These are phyloP conservation scores for Aphis craccivora DNA, from an alignment of 1,140 invertebrate genomes.

Conservation along the genomic window DNA sequence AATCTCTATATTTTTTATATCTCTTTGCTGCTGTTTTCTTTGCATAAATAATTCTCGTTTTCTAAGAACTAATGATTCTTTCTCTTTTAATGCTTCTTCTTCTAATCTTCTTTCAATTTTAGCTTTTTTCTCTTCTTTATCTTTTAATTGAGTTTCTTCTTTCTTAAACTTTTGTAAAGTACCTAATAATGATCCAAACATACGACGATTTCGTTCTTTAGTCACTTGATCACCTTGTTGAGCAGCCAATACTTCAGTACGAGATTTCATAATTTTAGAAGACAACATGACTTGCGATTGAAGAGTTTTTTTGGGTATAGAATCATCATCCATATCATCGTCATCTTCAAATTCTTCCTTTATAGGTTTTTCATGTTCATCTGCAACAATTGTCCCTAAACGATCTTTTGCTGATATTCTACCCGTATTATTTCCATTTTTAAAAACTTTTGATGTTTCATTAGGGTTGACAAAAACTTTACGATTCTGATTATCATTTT, in stretches of 20 bases:
- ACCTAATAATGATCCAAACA: constrained; percentile 93
- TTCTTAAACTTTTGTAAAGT: constrained; percentile 94
- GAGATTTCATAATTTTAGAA: constrained; percentile 72
- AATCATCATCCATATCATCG: constrained; percentile 33
- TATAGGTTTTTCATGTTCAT: constrained; percentile 6
- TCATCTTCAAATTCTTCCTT: constrained; percentile 28
- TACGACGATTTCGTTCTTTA: constrained; percentile 85
- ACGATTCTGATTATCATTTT: constrained; percentile 39
- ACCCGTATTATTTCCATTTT: constrained; percentile 24
- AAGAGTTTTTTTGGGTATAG: constrained; percentile 44
- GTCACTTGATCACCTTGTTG: constrained; percentile 85
- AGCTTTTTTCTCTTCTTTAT: constrained; percentile 82
- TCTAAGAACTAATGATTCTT: constrained; percentile 84
- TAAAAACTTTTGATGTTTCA: constrained; percentile 32
- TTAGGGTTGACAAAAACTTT: constrained; percentile 34
- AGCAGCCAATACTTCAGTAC: constrained; percentile 80
- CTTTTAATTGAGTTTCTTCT: constrained; percentile 88
- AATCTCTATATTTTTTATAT: constrained; percentile 87
- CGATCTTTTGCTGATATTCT: constrained; percentile 53
- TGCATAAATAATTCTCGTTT: constrained; percentile 84
- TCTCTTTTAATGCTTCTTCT: constrained; percentile 86
- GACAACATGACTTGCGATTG: constrained; percentile 65
- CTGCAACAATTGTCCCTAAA: constrained; percentile 44
- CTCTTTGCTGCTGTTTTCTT: constrained; percentile 84
- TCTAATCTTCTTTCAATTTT: constrained; percentile 94